Base-by-base conservation (phyloP, 1,140 invertebrate genomes). In the Zaprionus inermis region DNA sequence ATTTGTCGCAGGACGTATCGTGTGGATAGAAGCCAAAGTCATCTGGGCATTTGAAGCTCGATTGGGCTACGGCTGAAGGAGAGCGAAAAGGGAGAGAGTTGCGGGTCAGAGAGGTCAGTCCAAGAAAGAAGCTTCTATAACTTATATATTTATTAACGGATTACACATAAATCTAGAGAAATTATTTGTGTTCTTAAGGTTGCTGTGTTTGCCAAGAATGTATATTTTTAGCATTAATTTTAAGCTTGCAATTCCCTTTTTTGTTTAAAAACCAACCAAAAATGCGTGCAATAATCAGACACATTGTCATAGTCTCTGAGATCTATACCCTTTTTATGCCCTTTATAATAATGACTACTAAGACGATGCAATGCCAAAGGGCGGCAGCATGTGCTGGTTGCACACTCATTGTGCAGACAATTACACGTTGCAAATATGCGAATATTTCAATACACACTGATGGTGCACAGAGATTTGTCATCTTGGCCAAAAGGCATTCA, bases 11-110 rank as follows among this genome's bases (percentile, higher is more conserved):
- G 22, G 96, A 97, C 70, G 94, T 93, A 83, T 96, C 96, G 93
- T 97, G 97, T 69, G 97, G 97, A 93, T 98, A 98, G 93, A 98
- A 98, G 9, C 98, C 98, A 90, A 97, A 98, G 92, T 98, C 97
- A 91, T 98, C 97, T 6, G 97, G 97, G 91, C 97, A 98, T 94
- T 98, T 97, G 95, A 98, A 98, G 79, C 93, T 94, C 76, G 97
- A 96, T 92, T 97, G 95, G 72, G 93, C 94, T 71, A 94, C 93
- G 86, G 95, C 95, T 96, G 93, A 32, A 94, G 75, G 24, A 28
- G 46, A 30, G 18, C 24, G n/a, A 12, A n/a, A 41, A 20, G 9
- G 16, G 11, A 54, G 59, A 44, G 38, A 28, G 24, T 28, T 28
- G 14, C 3, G n/a, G 14, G n/a, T 44, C n/a, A 44, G 44, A n/a